Evolutionary conservation across 1,140 invertebrate species (phyloP), one percentile per base, ranked within the genome.

Genomic region (Drosophila arawakana): DNA sequence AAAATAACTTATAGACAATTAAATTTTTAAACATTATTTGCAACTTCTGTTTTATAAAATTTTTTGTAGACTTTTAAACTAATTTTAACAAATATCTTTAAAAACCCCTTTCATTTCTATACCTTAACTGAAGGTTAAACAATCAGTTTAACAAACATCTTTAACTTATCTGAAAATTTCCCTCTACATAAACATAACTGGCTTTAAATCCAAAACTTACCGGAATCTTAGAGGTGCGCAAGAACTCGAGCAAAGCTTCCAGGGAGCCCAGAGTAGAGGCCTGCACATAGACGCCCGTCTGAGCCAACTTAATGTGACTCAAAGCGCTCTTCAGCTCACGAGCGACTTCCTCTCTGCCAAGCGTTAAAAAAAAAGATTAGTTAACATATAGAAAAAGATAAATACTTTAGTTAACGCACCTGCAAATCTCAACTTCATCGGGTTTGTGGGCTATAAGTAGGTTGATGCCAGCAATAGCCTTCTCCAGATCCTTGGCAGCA

Each of bases 191-290:
- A 30, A 30, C 25, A 30, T 30, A 30, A 5, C 25, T 30, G 4
- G 2, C 25, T 30, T 30, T 5, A 30, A 7, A 2, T 46, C 44
- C 2, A 18, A 46, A 0, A 95, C 95, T 96, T 89, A 97, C 97
- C 79, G 99, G 98, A 93, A 99, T 99, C 94, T 99, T 98, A 65
- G 98, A 98, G 52, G 96, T 96, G 80, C 95, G 95, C 11, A 99
- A 94, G 93, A 99, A 99, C 89, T 99, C 98, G 2, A 99, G 94
- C 13, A 99, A 93, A 7, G 99, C 99, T 93, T 99, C 99, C 0
- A 99, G 93, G 2, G 99, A 99, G 1, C 99, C 99, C 2, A 99
- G 94, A 54, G 99, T 99, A 1, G 98, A 99, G 0, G 99, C 99
- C 93, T 99, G 99, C 1, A 99, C 99, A 93, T 98, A 99, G 21